Evolutionary conservation across 2,113 vertebrate genomes (phyloP).

Genomic region (Zosterops borbonicus): DNA sequence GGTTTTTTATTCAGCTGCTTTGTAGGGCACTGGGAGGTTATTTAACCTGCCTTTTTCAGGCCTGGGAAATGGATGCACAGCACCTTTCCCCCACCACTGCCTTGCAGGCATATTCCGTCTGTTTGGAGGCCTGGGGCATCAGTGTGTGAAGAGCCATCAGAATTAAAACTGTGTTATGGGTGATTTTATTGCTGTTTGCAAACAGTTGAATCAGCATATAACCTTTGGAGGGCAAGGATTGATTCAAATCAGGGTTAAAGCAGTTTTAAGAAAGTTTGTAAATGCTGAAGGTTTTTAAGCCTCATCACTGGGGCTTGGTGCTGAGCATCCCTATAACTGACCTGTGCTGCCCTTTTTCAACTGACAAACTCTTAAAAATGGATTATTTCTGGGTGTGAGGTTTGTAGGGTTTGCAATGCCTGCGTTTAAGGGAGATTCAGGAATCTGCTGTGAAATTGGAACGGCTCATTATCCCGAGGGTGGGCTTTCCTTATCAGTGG

Average conservation of each 20-base stretch:
- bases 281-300: not conserved
- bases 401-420: not conserved
- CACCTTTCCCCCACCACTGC: not conserved
- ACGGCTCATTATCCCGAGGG: not conserved
- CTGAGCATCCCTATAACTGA: not conserved
- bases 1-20: not conserved
- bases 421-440: slow-evolving; percentile 20
- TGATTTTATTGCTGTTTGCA: not conserved
- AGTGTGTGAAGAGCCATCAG: not conserved
- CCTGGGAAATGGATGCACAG: not conserved
- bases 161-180: not conserved
- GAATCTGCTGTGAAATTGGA: not conserved
- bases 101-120: not conserved
- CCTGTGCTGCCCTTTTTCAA: not conserved
- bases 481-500: slow-evolving; percentile 25
- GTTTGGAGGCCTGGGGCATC: not conserved
- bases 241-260: slow-evolving; percentile 27
- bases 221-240: slow-evolving; percentile 22
- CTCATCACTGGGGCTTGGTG: not conserved
- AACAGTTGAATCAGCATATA: slow-evolving; percentile 44
- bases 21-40: not conserved
- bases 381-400: not conserved
- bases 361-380: not conserved
- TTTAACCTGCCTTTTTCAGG: not conserved
- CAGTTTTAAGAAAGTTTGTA: slow-evolving; percentile 51